Conservation (phyloP, 2,113 vertebrate species). For the Lethenteron reissneri region DNA sequence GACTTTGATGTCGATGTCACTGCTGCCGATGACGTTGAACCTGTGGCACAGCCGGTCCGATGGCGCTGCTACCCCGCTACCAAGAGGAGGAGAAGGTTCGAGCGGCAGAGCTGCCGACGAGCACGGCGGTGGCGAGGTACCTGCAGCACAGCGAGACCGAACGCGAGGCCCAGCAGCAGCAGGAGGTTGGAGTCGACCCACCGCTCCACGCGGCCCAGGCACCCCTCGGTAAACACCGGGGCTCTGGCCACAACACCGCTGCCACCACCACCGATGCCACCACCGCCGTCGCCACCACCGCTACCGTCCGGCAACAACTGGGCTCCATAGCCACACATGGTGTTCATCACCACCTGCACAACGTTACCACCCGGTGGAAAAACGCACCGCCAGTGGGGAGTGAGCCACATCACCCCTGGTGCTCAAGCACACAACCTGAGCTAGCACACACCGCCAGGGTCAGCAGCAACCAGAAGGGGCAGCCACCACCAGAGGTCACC, state of each 20-base stretch:
- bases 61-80: too few relatives aligned
- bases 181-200: conserved; percentile 36
- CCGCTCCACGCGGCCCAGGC: conserved; percentile 23
- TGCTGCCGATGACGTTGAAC: too few relatives aligned
- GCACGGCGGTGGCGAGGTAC: conserved; percentile 14
- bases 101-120: too few relatives aligned
- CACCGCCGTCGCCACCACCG: too few relatives aligned
- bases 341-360: conserved; percentile 27
- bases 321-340: conserved; percentile 30
- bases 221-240: conserved; percentile 27
- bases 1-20: too few relatives aligned
- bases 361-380: background rate
- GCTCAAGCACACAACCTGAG: background rate
- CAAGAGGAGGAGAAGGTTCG: too few relatives aligned
- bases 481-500: background rate
- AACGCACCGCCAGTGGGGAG: background rate
- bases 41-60: too few relatives aligned
- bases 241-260: conserved; percentile 17
- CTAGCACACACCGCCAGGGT: background rate
- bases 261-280: too few relatives aligned
- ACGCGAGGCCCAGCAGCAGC: conserved; percentile 23
- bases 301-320: conserved; percentile 13
- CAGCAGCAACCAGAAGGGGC: background rate
- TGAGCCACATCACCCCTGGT: background rate
- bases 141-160: conserved; percentile 33